phyloP scores from a whole-genome alignment of 2,797 vertebrate species.

The Lepus oiostolus region DNA sequence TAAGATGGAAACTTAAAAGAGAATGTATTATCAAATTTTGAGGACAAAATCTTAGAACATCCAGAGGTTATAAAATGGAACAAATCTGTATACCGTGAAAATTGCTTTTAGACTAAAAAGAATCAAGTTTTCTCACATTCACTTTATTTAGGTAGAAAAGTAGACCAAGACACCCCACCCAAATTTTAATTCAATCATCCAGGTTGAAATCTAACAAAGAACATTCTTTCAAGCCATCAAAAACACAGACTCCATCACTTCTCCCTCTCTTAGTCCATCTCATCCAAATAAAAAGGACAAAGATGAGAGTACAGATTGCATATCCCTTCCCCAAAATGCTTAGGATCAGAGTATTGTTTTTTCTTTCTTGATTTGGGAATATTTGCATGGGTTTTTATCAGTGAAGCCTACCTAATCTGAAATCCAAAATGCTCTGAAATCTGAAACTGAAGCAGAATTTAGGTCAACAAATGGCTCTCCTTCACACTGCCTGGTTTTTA shows the following conservation, averaged over 20 bases:
- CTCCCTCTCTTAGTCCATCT: background rate
- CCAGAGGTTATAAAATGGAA: background rate
- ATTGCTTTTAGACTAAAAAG: constrained; percentile 34
- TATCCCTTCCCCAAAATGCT: background rate
- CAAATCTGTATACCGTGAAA: background rate
- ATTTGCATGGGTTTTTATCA: background rate
- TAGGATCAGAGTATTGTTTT: background rate
- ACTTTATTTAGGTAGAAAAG: constrained; percentile 39
- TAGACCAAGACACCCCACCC: background rate
- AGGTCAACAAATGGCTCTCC: background rate
- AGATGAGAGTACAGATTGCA: too few relatives aligned
- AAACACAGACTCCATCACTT: background rate
- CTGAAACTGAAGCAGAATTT: background rate
- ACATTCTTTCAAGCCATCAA: background rate
- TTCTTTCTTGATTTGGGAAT: background rate
- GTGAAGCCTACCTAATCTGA: background rate
- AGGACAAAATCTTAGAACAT: background rate
- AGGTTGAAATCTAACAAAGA: background rate
- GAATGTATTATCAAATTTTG: background rate
- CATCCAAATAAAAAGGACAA: background rate
- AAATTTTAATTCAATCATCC: background rate
- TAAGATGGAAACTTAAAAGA: constrained; percentile 31
- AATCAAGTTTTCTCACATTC: background rate
- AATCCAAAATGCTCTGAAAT: background rate
- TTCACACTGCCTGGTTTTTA: background rate